Evolutionary conservation across 2,113 vertebrate species (phyloP).

Genomic region (Irena cyanogastra): DNA sequence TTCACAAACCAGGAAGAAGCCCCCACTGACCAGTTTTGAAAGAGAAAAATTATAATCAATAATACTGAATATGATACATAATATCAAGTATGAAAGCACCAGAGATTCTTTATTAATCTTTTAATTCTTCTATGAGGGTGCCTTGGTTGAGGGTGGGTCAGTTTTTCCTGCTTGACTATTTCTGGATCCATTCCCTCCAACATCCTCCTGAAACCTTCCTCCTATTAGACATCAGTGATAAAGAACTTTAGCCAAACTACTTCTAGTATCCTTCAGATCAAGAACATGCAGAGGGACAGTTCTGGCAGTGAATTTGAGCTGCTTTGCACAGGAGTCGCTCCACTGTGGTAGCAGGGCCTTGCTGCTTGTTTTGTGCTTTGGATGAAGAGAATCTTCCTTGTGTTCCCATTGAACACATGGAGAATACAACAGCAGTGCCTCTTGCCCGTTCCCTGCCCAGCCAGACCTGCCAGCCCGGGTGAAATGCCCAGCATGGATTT

Average conservation of each 20-base stretch:
- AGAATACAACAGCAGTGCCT: neutral
- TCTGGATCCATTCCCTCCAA: accelerated
- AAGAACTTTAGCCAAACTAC: neutral
- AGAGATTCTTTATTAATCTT: too few relatives aligned
- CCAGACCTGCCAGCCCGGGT: neutral
- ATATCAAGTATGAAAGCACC: too few relatives aligned
- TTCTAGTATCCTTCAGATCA: too few relatives aligned
- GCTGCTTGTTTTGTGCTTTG: neutral
- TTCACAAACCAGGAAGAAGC: neutral
- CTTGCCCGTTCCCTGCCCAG: neutral
- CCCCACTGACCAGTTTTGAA: too few relatives aligned
- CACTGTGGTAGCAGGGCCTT: too few relatives aligned
- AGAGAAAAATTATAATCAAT: neutral
- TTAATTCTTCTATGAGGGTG: accelerated
- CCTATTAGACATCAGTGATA: neutral
- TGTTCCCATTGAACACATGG: neutral
- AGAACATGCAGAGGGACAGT: too few relatives aligned
- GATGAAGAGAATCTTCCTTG: neutral
- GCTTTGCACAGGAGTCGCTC: accelerated
- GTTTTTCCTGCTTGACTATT: neutral
- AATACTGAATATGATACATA: accelerated
- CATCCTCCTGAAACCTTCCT: neutral
- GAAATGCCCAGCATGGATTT: neutral
- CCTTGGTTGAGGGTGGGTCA: accelerated
- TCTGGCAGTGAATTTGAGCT: neutral